Evolutionary conservation across 2,888 invertebrate genomes (phyloP).

Genomic region (Coronaproctus castanopsis): DNA sequence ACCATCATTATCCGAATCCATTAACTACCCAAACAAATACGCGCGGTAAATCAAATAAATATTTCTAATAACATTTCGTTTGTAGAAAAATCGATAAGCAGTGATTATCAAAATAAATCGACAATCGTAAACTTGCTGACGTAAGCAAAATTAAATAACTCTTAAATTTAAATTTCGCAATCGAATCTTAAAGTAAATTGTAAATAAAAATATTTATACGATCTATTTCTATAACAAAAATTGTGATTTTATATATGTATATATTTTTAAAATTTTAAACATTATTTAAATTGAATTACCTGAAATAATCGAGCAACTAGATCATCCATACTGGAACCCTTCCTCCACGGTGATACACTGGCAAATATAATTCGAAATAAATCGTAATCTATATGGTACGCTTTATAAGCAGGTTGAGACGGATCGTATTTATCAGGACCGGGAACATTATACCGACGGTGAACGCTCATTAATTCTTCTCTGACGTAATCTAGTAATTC

Average conservation of each 20-base stretch:
- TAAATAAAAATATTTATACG: too few relatives aligned
- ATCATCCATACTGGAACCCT: conserved; percentile 24
- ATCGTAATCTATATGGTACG: conserved; percentile 70
- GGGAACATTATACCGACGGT: not conserved
- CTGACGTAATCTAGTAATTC: conserved; percentile 18
- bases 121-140: not conserved
- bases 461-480: conserved; percentile 14
- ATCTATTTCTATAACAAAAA: too few relatives aligned
- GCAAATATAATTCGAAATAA: conserved; percentile 71
- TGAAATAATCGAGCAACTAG: conserved; percentile 74
- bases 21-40: conserved; percentile 38
- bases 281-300: too few relatives aligned
- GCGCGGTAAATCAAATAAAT: not conserved
- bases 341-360: conserved; percentile 80
- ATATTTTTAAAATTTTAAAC: too few relatives aligned
- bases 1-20: conserved; percentile 71
- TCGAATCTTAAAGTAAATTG: too few relatives aligned
- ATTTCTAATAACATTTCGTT: not conserved
- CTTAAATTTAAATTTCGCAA: too few relatives aligned
- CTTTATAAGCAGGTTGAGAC: conserved; percentile 61
- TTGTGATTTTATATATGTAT: too few relatives aligned
- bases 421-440: conserved; percentile 34
- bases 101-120: not conserved
- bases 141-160: not conserved
- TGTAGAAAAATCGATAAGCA: not conserved